These are phyloP conservation scores for Albula glossodonta DNA, from an alignment of 2,113 vertebrate species.

Conservation along the genomic window DNA sequence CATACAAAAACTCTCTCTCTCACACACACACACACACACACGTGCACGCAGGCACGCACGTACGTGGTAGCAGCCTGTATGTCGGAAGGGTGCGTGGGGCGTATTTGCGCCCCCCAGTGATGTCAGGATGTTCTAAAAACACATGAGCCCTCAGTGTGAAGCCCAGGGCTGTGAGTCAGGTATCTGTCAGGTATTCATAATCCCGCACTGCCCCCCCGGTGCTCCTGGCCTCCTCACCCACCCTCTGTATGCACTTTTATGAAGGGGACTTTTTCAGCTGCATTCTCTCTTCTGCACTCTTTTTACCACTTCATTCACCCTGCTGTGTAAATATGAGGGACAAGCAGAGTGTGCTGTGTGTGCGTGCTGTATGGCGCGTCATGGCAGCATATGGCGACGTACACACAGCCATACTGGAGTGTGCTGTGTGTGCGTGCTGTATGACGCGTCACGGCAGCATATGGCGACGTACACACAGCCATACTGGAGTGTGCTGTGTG, in stretches of 20 bases:
- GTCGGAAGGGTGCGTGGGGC: too few species aligned
- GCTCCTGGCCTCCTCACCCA: neutral
- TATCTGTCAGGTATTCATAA: neutral
- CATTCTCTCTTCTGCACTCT: slow-evolving; percentile 48
- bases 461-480: too few species aligned
- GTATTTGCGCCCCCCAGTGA: too few species aligned
- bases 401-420: too few species aligned
- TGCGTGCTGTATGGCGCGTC: too few species aligned
- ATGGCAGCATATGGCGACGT: too few species aligned
- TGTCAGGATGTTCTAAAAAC: neutral
- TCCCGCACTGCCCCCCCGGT: neutral
- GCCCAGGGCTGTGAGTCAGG: neutral
- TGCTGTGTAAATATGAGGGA: neutral
- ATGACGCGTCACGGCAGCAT: too few species aligned
- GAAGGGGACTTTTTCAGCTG: neutral
- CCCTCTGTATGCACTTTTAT: slow-evolving; percentile 2
- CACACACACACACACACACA: neutral
- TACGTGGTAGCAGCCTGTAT: too few species aligned
- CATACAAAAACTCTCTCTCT: neutral
- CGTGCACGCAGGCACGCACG: neutral
- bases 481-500: too few species aligned
- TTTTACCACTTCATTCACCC: slow-evolving; percentile 42
- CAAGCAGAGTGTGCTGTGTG: neutral
- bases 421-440: too few species aligned
- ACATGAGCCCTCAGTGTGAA: too few species aligned